Percentiles rank a stretch among this genome's conserved stretches.
phyloP scores from a whole-genome alignment of 2,888 invertebrate genomes.

The Physocephala rufipes region DNA sequence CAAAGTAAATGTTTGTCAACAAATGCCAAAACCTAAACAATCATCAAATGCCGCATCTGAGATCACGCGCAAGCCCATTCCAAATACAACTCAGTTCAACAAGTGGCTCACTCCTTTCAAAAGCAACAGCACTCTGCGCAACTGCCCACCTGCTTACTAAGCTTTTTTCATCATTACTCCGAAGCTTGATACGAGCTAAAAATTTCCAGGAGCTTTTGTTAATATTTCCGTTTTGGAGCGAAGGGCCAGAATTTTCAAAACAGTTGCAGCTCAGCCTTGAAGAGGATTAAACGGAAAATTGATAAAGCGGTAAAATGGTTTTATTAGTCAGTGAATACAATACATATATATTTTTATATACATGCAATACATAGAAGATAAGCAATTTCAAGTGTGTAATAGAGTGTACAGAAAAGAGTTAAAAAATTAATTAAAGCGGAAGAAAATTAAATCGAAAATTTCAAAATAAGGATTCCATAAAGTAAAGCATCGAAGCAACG shows the following conservation, averaged over 20 bases:
- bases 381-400: background rate
- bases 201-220: conserved; percentile 37
- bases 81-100: conserved; percentile 51
- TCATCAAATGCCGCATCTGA: conserved; percentile 44
- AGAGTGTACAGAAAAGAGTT: background rate
- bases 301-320: conserved; percentile 4
- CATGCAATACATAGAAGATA: background rate
- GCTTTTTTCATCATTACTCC: conserved; percentile 9
- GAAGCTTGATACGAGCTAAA: conserved; percentile 40
- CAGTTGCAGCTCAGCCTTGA: conserved; percentile 48
- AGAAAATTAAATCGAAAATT: background rate
- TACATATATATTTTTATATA: background rate
- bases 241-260: conserved; percentile 43
- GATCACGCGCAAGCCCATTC: conserved; percentile 52
- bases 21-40: conserved; percentile 37
- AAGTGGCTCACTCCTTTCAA: conserved; percentile 50
- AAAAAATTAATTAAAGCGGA: background rate
- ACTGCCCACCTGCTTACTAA: background rate
- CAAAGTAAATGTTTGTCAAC: conserved; percentile 48
- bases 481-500: background rate
- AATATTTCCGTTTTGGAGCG: conserved; percentile 37
- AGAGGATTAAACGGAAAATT: conserved; percentile 43
- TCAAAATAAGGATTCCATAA: background rate
- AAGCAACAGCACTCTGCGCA: background rate
- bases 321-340: conserved; percentile 15